phyloP scores from a whole-genome alignment of 2,113 vertebrate genomes.

The Melospiza georgiana region DNA sequence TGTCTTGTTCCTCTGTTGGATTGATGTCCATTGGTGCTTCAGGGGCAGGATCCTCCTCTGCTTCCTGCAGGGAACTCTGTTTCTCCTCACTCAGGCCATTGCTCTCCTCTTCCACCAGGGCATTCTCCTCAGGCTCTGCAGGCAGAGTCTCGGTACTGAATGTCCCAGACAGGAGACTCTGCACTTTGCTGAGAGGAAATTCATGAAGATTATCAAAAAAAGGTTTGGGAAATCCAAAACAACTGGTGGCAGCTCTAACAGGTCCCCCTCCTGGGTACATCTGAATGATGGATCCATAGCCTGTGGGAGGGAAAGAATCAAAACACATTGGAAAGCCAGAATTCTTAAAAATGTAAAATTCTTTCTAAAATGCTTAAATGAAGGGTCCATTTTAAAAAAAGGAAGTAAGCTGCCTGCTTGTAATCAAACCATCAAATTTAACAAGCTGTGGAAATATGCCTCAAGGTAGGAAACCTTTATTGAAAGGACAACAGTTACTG shows the following conservation, averaged over 20 bases:
- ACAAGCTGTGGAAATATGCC: neutral
- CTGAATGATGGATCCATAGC: constrained; percentile 93
- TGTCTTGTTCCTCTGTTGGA: constrained; percentile 64
- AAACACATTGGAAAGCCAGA: neutral
- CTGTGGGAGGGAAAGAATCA: constrained; percentile 64
- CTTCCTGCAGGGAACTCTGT: constrained; percentile 42
- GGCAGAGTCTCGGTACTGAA: constrained; percentile 73
- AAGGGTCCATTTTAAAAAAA: neutral
- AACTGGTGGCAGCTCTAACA: constrained; percentile 86
- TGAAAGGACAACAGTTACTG: neutral
- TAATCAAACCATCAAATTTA: neutral
- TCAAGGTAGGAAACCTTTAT: neutral
- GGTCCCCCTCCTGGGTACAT: constrained; percentile 91
- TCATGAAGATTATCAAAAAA: constrained; percentile 88
- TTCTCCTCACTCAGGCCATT: constrained; percentile 61
- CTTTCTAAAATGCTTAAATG: neutral
- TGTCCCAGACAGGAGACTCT: constrained; percentile 85
- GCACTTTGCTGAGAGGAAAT: constrained; percentile 91
- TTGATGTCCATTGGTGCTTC: constrained; percentile 48
- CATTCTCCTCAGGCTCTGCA: constrained; percentile 73
- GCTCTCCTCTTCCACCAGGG: constrained; percentile 22
- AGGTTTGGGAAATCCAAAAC: constrained; percentile 90
- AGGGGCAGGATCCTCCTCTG: constrained; percentile 37
- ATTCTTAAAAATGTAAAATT: neutral
- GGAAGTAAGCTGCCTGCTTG: neutral